Evolutionary conservation across 1,140 invertebrate species (phyloP).

Genomic region (Nephila pilipes): DNA sequence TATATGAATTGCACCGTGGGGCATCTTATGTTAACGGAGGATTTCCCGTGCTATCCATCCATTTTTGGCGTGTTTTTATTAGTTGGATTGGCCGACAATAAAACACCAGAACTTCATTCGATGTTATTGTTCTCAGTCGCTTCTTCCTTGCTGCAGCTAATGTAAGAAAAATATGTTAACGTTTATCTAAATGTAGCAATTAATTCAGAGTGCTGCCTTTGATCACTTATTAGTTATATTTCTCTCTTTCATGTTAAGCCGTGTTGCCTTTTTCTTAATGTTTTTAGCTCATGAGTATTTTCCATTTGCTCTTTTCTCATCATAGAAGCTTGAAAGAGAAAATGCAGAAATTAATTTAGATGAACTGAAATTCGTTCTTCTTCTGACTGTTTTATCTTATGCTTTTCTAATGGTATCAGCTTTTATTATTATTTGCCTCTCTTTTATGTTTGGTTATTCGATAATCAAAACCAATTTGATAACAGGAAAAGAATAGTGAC

Average conservation of each 20-base stretch:
- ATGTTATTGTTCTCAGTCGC: background rate
- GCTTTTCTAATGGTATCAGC: too few relatives aligned
- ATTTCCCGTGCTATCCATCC: too few relatives aligned
- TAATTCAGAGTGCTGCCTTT: constrained; percentile 22
- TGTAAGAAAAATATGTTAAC: constrained; percentile 13
- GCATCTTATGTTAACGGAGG: background rate
- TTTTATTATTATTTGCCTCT: too few relatives aligned
- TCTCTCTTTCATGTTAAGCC: background rate
- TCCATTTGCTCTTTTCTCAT: too few relatives aligned
- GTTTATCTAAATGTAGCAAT: constrained; percentile 41
- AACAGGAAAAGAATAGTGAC: too few relatives aligned
- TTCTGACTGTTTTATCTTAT: too few relatives aligned
- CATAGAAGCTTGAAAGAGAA: too few relatives aligned
- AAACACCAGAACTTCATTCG: constrained; percentile 14
- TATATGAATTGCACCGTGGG: constrained; percentile 15
- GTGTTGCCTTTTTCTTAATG: background rate
- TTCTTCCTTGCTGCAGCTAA: background rate
- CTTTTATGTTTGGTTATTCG: too few relatives aligned
- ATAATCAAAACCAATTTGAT: too few relatives aligned
- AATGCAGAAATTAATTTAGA: too few relatives aligned
- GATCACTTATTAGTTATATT: background rate
- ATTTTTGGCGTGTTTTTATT: background rate
- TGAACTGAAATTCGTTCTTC: too few relatives aligned
- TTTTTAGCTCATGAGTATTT: too few relatives aligned
- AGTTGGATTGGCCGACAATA: constrained; percentile 23